Percentiles rank a stretch among this genome's conserved stretches.
phyloP scores from a whole-genome alignment of 2,888 invertebrate genomes.

The Macrophya annulata region DNA sequence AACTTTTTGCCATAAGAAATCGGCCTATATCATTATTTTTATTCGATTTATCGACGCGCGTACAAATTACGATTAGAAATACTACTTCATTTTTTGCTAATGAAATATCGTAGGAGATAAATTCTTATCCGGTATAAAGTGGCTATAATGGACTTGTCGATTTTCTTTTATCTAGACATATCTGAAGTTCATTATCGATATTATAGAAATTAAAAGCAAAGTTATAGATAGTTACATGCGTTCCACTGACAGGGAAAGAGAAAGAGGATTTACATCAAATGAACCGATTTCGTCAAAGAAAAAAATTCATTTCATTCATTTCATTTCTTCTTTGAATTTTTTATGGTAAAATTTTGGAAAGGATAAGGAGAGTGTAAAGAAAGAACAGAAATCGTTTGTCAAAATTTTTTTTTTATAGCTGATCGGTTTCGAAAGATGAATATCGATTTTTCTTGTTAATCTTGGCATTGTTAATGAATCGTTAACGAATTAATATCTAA shows the following conservation, averaged over 20 bases:
- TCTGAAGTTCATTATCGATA: neutral
- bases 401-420: neutral
- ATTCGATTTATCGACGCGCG: slow-evolving; percentile 8
- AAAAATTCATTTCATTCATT: too few species aligned
- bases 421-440: neutral
- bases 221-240: too few species aligned
- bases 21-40: neutral
- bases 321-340: neutral
- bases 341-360: neutral
- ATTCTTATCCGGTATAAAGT: neutral
- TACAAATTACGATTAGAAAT: neutral
- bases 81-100: slow-evolving; percentile 5
- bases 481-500: neutral
- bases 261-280: neutral
- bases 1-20: neutral
- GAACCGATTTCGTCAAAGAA: neutral
- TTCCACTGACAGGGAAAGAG: neutral
- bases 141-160: neutral
- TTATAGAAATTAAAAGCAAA: neutral
- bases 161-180: neutral
- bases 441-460: neutral
- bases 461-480: neutral
- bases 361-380: neutral
- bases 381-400: neutral
- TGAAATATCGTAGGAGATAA: neutral